These are phyloP conservation scores for Microctenopoma lineatum DNA, from an alignment of 2,797 vertebrate species.

Conservation along the genomic window DNA sequence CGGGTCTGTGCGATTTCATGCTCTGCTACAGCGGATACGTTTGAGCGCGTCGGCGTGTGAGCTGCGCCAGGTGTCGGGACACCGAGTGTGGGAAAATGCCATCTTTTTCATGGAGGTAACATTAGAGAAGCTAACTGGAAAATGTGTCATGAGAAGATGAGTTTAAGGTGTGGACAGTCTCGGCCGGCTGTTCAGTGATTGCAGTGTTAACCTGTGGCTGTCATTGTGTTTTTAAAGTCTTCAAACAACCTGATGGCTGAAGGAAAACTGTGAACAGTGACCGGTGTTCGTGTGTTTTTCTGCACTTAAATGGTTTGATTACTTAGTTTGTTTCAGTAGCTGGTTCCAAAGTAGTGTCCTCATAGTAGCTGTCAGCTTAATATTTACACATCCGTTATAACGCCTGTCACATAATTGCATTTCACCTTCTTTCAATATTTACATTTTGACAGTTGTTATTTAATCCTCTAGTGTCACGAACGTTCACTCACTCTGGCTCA, in stretches of 20 bases:
- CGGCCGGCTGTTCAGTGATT: no score
- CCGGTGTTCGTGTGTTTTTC: neutral
- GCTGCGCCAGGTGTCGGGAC: slow-evolving; percentile 65
- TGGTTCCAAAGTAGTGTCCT: neutral
- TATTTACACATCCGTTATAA: no score
- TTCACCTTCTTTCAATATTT: no score
- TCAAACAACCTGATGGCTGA: slow-evolving; percentile 3
- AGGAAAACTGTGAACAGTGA: neutral
- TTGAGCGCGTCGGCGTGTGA: slow-evolving; percentile 64
- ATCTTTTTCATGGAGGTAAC: slow-evolving; percentile 80
- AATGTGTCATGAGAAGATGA: neutral
- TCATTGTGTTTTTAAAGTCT: neutral
- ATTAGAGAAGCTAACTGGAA: slow-evolving; percentile 14
- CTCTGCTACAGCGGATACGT: slow-evolving; percentile 36
- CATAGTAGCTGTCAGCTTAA: no score
- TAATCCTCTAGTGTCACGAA: neutral
- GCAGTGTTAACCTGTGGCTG: neutral
- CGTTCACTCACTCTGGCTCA: neutral
- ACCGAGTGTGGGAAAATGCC: slow-evolving; percentile 75
- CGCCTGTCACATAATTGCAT: no score
- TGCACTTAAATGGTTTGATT: neutral
- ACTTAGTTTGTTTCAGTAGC: neutral
- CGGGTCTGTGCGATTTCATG: slow-evolving; percentile 61
- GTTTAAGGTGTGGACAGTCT: neutral
- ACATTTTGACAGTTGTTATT: neutral